A percentile compares a stretch with the other conserved stretches of the same genome.
These are phyloP conservation scores for Neosilurus mollespiculum DNA, from an alignment of 2,797 vertebrate species.

Conservation along the genomic window DNA sequence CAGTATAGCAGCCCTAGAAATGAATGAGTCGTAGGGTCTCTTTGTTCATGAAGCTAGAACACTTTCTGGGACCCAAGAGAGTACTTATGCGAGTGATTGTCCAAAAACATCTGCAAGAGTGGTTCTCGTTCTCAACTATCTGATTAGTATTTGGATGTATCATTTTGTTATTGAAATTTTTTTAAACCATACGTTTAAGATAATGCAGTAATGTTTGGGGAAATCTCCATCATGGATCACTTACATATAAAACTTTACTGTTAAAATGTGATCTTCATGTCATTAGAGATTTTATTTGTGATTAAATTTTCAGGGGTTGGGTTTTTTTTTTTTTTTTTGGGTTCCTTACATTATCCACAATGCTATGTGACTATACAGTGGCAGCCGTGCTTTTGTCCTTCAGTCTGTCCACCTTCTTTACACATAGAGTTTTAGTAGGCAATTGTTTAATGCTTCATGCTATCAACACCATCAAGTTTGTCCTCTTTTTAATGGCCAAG, in stretches of 20 bases:
- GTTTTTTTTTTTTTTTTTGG: neutral
- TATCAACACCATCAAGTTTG: too few species aligned
- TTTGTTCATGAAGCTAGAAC: too few species aligned
- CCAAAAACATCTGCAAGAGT: too few species aligned
- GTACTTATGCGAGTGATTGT: too few species aligned
- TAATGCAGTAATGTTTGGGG: neutral
- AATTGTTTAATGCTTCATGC: too few species aligned
- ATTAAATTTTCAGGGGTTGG: neutral
- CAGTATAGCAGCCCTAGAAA: too few species aligned
- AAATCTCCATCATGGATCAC: neutral
- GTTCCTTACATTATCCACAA: neutral
- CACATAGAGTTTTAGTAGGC: neutral
- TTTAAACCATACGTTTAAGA: neutral
- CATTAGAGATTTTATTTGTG: neutral
- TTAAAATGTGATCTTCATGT: neutral
- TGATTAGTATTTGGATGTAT: neutral
- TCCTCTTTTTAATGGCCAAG: too few species aligned
- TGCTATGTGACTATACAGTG: neutral
- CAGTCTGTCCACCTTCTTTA: neutral
- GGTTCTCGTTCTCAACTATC: too few species aligned
- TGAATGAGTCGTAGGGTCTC: too few species aligned
- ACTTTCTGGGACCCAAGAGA: too few species aligned
- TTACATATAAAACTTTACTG: neutral
- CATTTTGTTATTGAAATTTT: neutral
- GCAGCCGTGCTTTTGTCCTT: neutral